phyloP scores from a whole-genome alignment of 2,888 invertebrate genomes.

The Cacoxenus indagator region DNA sequence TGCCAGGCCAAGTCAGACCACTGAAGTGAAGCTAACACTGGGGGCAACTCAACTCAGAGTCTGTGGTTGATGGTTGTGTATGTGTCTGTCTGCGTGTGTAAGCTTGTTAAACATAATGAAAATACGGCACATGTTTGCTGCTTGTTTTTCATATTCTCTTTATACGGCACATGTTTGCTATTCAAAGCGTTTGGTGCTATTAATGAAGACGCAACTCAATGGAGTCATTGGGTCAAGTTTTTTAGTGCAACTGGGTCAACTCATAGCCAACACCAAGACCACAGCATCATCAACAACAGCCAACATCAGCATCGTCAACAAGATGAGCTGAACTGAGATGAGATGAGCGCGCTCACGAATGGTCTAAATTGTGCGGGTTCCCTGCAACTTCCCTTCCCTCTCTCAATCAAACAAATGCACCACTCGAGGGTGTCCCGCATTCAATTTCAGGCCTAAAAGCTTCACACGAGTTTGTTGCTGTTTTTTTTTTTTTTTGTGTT shows the following conservation, averaged over 20 bases:
- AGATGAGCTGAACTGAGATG: not conserved
- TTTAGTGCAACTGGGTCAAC: conserved; percentile 64
- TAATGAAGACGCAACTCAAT: conserved; percentile 49
- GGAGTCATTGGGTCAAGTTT: conserved; percentile 68
- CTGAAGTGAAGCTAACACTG: not conserved
- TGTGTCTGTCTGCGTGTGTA: not conserved
- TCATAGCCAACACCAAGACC: conserved; percentile 40
- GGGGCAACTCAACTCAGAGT: not conserved
- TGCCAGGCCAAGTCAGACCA: not conserved
- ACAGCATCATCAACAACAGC: conserved; percentile 26
- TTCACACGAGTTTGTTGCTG: conserved; percentile 32
- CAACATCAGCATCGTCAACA: conserved; percentile 26
- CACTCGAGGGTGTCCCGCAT: conserved; percentile 56
- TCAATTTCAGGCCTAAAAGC: conserved; percentile 27
- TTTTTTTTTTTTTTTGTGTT: conserved; percentile 40
- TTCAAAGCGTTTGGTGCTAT: conserved; percentile 14
- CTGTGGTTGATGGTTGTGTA: not conserved
- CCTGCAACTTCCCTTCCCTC: not conserved
- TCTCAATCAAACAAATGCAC: conserved; percentile 19
- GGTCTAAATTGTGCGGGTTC: not conserved
- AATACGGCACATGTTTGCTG: conserved; percentile 18
- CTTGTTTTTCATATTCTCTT: not conserved
- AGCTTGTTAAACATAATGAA: conserved; percentile 18
- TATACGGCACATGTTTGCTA: not conserved
- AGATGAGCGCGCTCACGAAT: not conserved